Evolutionary conservation across 2,113 vertebrate genomes (phyloP), one percentile per base, ranked within the genome.

Genomic region (Dolichotis patagonum): DNA sequence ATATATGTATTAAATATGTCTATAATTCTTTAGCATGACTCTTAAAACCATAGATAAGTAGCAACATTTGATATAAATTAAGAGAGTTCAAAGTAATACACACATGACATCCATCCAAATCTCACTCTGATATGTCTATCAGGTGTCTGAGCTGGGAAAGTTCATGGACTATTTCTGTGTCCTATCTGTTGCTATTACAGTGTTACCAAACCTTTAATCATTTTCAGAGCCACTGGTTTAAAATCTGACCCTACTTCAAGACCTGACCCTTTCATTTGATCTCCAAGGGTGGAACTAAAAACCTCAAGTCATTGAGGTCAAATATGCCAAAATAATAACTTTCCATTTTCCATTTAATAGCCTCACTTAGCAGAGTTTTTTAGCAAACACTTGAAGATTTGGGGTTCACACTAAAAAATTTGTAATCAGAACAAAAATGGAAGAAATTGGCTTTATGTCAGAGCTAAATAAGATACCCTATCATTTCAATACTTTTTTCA

Each of bases 291-390:
- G 32, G 56, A 94, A 46, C 41, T 82, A 58, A 85, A 92, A 88
- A 52, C 22, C 32, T 60, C 10, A 85, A 94, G 63, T 26, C 46
- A 77, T 24, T 83, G 38, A 69, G 35, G 82, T 91, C 20, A 71
- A 46, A 75, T 10, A 10, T 49, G 75, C 58, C 49, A 75, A 81
- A 96, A 69, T 80, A 91, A 26, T 38, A 49, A 78, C 16, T 91
- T 96, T 80, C 13, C 26, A 16, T 91, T 96, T 96, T 35, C 41
- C 81, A 30, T 89, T 67, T 85, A 82, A n/a, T 73, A 81, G 26
- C 3, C 19, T 82, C 35, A 49, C 11, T 91, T 81, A 75, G 54
- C 17, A 91, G 77, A 46, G 17, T 81, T 19, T 88, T 91, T 63
- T 65, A 91, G n/a, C 49, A 89, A 58, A n/a, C 4, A 3, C n/a